Conservation (phyloP, 2,797 vertebrate species). For the Cetoscarus ocellatus region DNA sequence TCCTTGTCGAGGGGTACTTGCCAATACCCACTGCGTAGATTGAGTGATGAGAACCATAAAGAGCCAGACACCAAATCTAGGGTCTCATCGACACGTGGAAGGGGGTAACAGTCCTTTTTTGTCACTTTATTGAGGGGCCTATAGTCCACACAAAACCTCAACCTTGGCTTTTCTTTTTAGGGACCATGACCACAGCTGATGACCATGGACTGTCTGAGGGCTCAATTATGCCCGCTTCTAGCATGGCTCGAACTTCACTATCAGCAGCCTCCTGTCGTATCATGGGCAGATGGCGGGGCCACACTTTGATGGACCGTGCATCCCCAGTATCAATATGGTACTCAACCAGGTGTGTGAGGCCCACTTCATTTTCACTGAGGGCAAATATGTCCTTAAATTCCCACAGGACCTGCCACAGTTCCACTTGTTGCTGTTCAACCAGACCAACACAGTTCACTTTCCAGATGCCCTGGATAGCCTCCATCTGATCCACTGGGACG, state of each 20-base stretch:
- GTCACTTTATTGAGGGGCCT: background rate
- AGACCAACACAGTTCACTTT: background rate
- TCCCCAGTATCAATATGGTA: background rate
- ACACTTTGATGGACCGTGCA: background rate
- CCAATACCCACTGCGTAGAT: background rate
- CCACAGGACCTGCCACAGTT: background rate
- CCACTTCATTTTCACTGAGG: background rate
- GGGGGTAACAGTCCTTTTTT: background rate
- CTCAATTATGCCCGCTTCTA: background rate
- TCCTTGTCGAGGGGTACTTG: background rate
- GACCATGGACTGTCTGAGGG: background rate
- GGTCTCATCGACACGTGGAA: background rate
- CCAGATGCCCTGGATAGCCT: background rate
- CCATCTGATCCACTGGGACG: too few relatives aligned
- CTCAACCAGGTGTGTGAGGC: background rate
- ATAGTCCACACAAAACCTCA: background rate
- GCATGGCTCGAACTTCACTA: background rate
- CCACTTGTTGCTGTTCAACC: background rate
- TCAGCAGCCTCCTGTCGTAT: background rate
- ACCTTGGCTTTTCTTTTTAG: background rate
- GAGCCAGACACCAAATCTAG: background rate
- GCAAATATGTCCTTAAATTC: background rate
- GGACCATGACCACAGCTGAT: background rate
- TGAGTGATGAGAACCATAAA: background rate
- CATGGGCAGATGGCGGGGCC: background rate